phyloP scores from a whole-genome alignment of 2,113 vertebrate species.

The Scartelaos histophorus region DNA sequence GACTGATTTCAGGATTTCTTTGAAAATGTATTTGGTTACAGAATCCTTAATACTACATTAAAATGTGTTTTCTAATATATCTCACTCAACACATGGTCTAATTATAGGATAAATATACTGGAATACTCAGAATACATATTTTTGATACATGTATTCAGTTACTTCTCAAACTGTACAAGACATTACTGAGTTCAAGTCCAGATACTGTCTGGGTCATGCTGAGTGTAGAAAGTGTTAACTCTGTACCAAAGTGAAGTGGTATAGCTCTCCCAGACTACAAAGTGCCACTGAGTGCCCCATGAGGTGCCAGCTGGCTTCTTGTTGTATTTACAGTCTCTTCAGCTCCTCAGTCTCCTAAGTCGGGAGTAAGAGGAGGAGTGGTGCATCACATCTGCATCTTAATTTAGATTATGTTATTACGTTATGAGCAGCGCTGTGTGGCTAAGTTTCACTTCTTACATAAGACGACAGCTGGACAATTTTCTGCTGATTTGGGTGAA shows the following conservation, averaged over 20 bases:
- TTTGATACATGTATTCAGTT: too few relatives aligned
- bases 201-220: slow-evolving; percentile 23
- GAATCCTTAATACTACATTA: too few relatives aligned
- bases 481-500: neutral
- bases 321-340: slow-evolving; percentile 29
- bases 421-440: neutral
- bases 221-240: slow-evolving; percentile 24
- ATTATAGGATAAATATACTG: too few relatives aligned
- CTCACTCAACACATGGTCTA: too few relatives aligned
- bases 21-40: too few relatives aligned
- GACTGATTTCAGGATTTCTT: too few relatives aligned
- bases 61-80: too few relatives aligned
- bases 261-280: slow-evolving; percentile 44
- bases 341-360: too few relatives aligned
- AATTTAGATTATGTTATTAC: neutral
- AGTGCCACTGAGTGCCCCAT: slow-evolving; percentile 33
- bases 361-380: slow-evolving; percentile 14
- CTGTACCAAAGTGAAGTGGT: slow-evolving; percentile 27
- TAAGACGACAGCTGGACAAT: neutral
- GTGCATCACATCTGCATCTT: neutral
- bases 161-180: too few relatives aligned
- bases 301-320: slow-evolving; percentile 51
- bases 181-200: slow-evolving; percentile 1
- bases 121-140: too few relatives aligned
- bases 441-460: neutral